These are phyloP conservation scores for Tautogolabrus adspersus DNA, from an alignment of 2,113 vertebrate species.

Conservation along the genomic window DNA sequence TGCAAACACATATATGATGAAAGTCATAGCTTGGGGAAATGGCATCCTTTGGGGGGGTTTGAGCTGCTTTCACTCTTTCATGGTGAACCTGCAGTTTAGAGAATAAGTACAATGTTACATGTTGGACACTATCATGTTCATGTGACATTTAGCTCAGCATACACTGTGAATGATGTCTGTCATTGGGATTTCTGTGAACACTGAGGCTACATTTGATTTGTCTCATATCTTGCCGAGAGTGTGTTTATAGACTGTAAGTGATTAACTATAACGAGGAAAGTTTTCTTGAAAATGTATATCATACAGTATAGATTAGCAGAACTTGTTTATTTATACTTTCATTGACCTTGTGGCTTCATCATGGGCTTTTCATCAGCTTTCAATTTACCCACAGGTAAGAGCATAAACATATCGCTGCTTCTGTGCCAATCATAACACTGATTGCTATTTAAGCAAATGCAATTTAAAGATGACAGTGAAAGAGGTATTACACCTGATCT, in stretches of 20 bases:
- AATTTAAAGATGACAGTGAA: constrained; percentile 4
- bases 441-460: not conserved
- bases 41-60: constrained; percentile 24
- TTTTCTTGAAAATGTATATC: constrained; percentile 11
- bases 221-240: not conserved
- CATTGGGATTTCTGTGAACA: constrained; percentile 6
- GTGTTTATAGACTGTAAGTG: not conserved
- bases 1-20: constrained; percentile 47
- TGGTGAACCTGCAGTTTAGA: constrained; percentile 42
- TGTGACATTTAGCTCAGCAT: constrained; percentile 21
- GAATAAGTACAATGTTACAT: constrained; percentile 18
- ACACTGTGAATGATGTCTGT: constrained; percentile 46
- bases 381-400: constrained; percentile 15
- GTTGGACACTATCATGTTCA: constrained; percentile 16
- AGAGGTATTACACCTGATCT: constrained; percentile 32
- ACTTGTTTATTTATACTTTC: constrained; percentile 13
- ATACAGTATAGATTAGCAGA: not conserved
- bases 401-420: constrained; percentile 8
- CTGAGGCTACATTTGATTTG: constrained; percentile 1
- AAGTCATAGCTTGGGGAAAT: constrained; percentile 39
- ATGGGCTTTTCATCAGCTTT: not conserved
- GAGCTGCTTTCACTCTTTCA: constrained; percentile 18
- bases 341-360: not conserved
- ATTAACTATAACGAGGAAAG: not conserved
- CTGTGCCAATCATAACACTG: not conserved